A percentile compares a stretch with the other conserved stretches of the same genome.
Evolutionary conservation across 37 sponge, comb jelly and placozoan genomes (phyloP).

Genomic region (Tethya wilhelma): DNA sequence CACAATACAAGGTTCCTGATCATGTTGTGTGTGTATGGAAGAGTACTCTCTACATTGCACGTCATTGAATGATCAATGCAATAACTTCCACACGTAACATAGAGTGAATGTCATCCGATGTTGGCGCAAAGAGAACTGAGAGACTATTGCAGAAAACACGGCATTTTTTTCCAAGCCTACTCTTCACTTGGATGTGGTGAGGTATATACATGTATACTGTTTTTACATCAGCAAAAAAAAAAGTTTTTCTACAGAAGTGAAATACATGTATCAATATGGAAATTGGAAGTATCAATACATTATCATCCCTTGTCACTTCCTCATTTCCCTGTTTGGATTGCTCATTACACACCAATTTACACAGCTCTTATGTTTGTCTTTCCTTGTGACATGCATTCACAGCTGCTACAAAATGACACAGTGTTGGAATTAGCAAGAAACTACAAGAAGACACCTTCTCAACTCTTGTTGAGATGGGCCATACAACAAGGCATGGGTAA

Average conservation of each 20-base stretch:
- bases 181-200: conserved; percentile 65
- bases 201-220: too few species aligned
- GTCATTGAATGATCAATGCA: neutral
- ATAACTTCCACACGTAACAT: neutral
- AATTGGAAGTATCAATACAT: neutral
- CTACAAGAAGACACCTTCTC: conserved; percentile 53
- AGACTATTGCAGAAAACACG: conserved; percentile 35
- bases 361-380: neutral
- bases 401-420: conserved; percentile 27
- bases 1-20: too few species aligned
- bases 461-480: conserved; percentile 67
- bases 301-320: neutral
- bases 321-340: neutral
- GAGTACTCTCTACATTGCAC: too few species aligned
- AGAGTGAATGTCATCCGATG: conserved; percentile 74
- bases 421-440: conserved; percentile 17
- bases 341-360: neutral
- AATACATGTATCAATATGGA: too few species aligned
- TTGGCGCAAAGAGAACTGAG: conserved; percentile 49
- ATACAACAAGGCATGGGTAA: conserved; percentile 67
- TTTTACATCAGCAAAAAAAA: too few species aligned
- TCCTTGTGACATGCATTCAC: neutral
- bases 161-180: conserved; percentile 70
- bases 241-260: too few species aligned
- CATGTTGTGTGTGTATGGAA: too few species aligned